These are phyloP conservation scores for Hepsetus odoe DNA, from an alignment of 2,113 vertebrate genomes.

Conservation along the genomic window DNA sequence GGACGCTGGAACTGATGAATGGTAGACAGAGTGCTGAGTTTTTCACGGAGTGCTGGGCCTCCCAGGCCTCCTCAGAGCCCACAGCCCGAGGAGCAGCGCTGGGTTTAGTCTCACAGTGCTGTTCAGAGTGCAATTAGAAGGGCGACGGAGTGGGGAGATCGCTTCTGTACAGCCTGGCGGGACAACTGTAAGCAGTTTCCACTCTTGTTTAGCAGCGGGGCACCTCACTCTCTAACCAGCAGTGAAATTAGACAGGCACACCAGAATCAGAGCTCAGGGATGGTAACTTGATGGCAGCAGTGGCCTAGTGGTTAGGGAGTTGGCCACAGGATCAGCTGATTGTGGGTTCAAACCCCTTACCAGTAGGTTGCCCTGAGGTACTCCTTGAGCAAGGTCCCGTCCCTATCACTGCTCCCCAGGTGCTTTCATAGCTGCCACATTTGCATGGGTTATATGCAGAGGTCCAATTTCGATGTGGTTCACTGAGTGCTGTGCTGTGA, in stretches of 20 bases:
- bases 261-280: not conserved
- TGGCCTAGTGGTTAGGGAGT: no score
- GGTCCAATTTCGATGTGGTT: no score
- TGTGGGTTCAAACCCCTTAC: no score
- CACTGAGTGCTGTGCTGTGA: no score
- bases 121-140: constrained; percentile 29
- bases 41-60: constrained; percentile 10
- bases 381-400: no score
- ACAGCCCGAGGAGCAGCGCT: constrained; percentile 8
- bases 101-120: not conserved
- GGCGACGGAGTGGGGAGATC: constrained; percentile 31
- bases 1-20: constrained; percentile 72
- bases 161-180: constrained; percentile 22
- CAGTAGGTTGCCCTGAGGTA: no score
- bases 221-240: constrained; percentile 1
- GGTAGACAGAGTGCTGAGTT: constrained; percentile 68
- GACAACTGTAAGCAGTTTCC: constrained; percentile 6
- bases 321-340: no score
- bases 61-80: constrained; percentile 21
- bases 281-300: no score
- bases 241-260: not conserved
- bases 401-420: no score
- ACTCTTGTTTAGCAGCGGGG: not conserved
- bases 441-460: no score
- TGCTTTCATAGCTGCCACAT: no score